A percentile compares a stretch with the other conserved stretches of the same genome.
phyloP scores from a whole-genome alignment of 1,140 invertebrate species.

The Drosophila pallidifrons region DNA sequence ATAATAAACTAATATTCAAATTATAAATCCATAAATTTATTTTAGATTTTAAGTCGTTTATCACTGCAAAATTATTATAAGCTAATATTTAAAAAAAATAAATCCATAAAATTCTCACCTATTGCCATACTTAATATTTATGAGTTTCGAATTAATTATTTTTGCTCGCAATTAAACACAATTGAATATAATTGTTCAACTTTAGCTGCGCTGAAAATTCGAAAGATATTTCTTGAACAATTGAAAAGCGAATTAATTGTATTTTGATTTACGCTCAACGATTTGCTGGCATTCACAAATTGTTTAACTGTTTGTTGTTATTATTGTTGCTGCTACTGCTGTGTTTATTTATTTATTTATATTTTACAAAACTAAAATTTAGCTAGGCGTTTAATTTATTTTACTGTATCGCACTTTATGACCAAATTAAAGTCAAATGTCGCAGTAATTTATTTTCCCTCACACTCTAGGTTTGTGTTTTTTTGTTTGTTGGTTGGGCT shows the following conservation, averaged over 20 bases:
- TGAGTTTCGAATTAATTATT: too few relatives aligned
- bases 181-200: too few relatives aligned
- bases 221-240: slow-evolving; percentile 13
- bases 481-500: not conserved
- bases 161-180: too few relatives aligned
- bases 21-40: too few relatives aligned
- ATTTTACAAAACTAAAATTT: slow-evolving; percentile 25
- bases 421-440: slow-evolving; percentile 72
- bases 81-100: too few relatives aligned
- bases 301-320: slow-evolving; percentile 18
- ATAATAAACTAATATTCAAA: too few relatives aligned
- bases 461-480: not conserved
- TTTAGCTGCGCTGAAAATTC: not conserved
- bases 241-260: slow-evolving; percentile 37
- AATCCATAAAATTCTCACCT: too few relatives aligned
- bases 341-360: slow-evolving; percentile 54
- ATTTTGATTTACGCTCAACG: slow-evolving; percentile 56
- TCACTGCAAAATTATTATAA: too few relatives aligned
- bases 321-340: not conserved
- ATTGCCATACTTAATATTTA: too few relatives aligned
- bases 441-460: slow-evolving; percentile 51
- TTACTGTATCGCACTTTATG: slow-evolving; percentile 59
- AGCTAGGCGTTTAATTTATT: slow-evolving; percentile 54
- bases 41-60: too few relatives aligned
- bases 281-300: slow-evolving; percentile 52